Conservation (phyloP, 2,797 vertebrate species). For the Myotis vivesi region DNA sequence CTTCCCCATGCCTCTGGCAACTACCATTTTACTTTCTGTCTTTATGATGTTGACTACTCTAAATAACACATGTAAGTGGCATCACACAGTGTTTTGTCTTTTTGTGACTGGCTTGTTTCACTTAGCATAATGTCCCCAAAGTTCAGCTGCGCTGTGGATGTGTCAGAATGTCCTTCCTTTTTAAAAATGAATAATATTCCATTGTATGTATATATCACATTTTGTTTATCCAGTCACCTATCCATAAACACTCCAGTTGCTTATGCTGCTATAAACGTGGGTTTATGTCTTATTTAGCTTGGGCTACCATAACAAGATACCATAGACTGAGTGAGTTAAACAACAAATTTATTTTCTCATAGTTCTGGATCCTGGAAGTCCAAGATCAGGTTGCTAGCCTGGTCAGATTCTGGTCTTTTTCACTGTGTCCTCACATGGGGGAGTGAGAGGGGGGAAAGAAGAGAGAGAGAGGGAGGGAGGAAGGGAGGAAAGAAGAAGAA, state of each 20-base stretch:
- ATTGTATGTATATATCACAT: neutral
- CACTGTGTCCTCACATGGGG: neutral
- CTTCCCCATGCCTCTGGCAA: neutral
- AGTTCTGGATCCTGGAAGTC: neutral
- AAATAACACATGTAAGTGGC: neutral
- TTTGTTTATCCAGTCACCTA: neutral
- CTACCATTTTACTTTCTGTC: neutral
- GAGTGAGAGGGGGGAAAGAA: neutral
- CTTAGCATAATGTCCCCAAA: neutral
- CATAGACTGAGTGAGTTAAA: neutral
- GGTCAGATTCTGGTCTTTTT: neutral
- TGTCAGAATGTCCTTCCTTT: neutral
- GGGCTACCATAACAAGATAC: neutral
- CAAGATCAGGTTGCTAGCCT: neutral
- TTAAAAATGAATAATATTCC: neutral
- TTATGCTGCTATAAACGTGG: neutral
- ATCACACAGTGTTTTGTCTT: neutral
- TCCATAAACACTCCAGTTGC: neutral
- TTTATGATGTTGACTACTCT: neutral
- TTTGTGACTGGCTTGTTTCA: neutral
- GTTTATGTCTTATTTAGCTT: neutral
- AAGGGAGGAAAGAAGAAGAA: no score
- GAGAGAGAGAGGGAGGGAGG: rapidly evolving
- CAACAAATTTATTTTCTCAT: neutral
- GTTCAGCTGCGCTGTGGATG: neutral